Percentiles rank a stretch among this genome's conserved stretches.
phyloP scores from a whole-genome alignment of 2,888 invertebrate species.

The Acronicta aceris region DNA sequence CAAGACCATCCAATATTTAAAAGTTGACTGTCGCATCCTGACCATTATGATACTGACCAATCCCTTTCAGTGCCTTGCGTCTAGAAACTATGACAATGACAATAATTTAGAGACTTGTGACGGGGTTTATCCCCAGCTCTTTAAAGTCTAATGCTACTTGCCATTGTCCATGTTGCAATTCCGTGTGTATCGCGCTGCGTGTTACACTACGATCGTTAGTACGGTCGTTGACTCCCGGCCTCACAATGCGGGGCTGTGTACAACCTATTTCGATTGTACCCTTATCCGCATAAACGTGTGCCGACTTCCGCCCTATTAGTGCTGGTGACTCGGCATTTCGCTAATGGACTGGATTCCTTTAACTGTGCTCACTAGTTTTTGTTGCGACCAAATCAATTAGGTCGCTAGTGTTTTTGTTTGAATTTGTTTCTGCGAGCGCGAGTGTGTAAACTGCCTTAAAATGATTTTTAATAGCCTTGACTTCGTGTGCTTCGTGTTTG shows the following conservation, averaged over 20 bases:
- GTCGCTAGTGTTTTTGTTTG: slow-evolving; percentile 28
- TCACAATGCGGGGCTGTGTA: slow-evolving; percentile 61
- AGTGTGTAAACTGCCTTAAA: background rate
- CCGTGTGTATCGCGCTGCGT: slow-evolving; percentile 50
- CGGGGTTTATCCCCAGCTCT: too few relatives aligned
- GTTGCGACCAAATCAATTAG: slow-evolving; percentile 40
- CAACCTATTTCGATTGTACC: slow-evolving; percentile 69
- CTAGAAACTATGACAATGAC: too few relatives aligned
- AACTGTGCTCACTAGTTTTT: slow-evolving; percentile 35
- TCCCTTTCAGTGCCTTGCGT: too few relatives aligned
- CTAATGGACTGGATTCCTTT: slow-evolving; percentile 56
- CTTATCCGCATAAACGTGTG: slow-evolving; percentile 62
- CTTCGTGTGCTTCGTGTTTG: too few relatives aligned
- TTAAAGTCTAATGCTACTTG: too few relatives aligned
- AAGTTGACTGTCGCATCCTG: too few relatives aligned
- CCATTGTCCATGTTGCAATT: slow-evolving; percentile 1
- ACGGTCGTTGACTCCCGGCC: slow-evolving; percentile 71
- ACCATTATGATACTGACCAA: too few relatives aligned
- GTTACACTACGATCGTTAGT: slow-evolving; percentile 67
- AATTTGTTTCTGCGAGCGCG: slow-evolving; percentile 21
- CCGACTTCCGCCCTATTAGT: slow-evolving; percentile 56
- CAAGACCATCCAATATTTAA: too few relatives aligned
- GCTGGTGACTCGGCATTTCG: slow-evolving; percentile 55
- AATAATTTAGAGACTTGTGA: too few relatives aligned
- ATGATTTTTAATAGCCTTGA: background rate